These are phyloP conservation scores for Scarus forsteni DNA, from an alignment of 2,797 vertebrate genomes.

Conservation along the genomic window DNA sequence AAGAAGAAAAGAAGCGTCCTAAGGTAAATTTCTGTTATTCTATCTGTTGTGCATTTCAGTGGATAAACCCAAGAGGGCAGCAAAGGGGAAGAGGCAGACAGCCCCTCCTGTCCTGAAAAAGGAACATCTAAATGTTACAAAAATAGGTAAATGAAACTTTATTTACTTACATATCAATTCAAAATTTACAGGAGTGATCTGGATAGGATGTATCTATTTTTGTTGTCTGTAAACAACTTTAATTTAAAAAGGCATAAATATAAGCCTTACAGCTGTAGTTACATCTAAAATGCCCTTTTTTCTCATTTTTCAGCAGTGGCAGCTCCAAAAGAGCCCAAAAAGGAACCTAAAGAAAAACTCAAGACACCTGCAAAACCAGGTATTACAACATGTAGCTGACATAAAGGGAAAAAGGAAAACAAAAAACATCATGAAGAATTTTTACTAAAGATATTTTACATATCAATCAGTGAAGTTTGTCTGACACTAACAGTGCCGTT, in stretches of 20 bases:
- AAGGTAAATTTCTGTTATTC: not conserved
- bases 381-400: conserved; percentile 20
- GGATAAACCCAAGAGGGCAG: conserved; percentile 11
- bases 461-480: too few species aligned
- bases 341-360: conserved; percentile 44
- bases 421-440: too few species aligned
- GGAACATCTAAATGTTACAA: conserved; percentile 64
- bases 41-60: not conserved
- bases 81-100: not conserved
- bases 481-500: too few species aligned
- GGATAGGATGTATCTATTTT: not conserved
- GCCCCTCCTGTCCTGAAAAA: conserved; percentile 45
- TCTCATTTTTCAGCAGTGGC: conserved; percentile 23
- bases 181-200: too few species aligned
- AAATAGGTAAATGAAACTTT: conserved; percentile 33
- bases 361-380: conserved; percentile 56
- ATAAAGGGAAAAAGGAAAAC: too few species aligned
- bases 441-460: too few species aligned
- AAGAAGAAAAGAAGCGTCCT: not conserved
- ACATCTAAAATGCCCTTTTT: not conserved
- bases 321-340: conserved; percentile 41
- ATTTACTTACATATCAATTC: not conserved
- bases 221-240: too few species aligned
- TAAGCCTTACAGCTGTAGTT: not conserved
- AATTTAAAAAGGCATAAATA: too few species aligned